Evolutionary conservation across 2,113 vertebrate species (phyloP), one percentile per base, ranked within the genome.

Genomic region (Malurus melanocephalus): DNA sequence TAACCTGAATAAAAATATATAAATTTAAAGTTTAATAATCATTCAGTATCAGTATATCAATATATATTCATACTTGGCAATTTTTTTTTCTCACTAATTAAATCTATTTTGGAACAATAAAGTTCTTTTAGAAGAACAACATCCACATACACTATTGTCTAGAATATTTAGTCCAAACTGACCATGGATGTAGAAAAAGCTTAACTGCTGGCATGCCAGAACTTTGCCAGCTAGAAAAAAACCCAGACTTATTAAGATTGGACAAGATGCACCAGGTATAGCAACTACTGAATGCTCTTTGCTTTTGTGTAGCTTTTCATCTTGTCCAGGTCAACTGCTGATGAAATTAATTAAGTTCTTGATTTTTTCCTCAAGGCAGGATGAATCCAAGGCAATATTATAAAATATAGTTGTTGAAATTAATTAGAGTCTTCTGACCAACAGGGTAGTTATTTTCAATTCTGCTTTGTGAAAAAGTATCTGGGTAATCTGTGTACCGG

Each of bases 141-240:
- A 59, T 43, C 20, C 18, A 40, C 10, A 32, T 32, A 57, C 0
- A 1, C 23, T 27, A 40, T n/a, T 57, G 43, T 40, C 11, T 40
- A 30, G 38, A 86, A 59, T 24, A 26, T 62, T 74, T 55, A 46
- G 21, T n/a, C 15, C 17, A 85, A 59, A 75, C 6, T 75, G 57
- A 30, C 24, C 4, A 3, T 26, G 8, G 13, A 0, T 43, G 7
- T 24, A 28, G 26, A 53, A 38, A 59, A 59, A 46, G 6, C 11
- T 57, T 24, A 74, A 10, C 14, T 69, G 8, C 13, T 78, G 15
- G 2, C 5, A 45, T 43, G 40, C 20, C 16, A 42, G 42, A 55
- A 51, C 6, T 55, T 85, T 43, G 14, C 4, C 38, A 90, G 9
- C 9, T 75, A 13, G 43, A 46, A 33, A 64, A 27, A 52, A 62